phyloP scores from a whole-genome alignment of 2,113 vertebrate species.

The Percina caprodes region DNA sequence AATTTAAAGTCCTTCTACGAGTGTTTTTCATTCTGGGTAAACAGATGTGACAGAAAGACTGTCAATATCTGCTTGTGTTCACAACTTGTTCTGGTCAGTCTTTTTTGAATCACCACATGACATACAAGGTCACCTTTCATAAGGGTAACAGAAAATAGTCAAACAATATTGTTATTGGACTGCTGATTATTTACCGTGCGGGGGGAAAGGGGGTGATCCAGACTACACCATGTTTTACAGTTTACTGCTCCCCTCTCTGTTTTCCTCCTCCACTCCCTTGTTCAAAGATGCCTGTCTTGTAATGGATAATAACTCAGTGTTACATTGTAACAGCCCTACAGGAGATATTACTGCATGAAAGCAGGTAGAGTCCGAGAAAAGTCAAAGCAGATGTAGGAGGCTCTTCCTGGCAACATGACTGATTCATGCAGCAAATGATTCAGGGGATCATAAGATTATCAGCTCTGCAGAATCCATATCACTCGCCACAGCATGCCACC shows the following conservation, averaged over 20 bases:
- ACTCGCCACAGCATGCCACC: conserved; percentile 21
- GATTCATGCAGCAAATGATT: conserved; percentile 51
- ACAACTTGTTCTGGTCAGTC: conserved; percentile 51
- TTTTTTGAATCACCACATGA: conserved; percentile 28
- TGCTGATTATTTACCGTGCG: conserved; percentile 18
- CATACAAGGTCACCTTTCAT: not conserved
- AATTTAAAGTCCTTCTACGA: not conserved
- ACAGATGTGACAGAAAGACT: not conserved
- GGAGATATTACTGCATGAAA: conserved; percentile 10
- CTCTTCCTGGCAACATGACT: conserved; percentile 52
- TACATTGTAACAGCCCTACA: not conserved
- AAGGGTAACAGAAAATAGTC: not conserved
- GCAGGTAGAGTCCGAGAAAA: conserved; percentile 8
- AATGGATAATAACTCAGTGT: conserved; percentile 8
- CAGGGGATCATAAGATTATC: conserved; percentile 49
- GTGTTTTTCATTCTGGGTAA: conserved; percentile 12
- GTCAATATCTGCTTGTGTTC: conserved; percentile 66
- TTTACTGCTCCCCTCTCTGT: conserved; percentile 45
- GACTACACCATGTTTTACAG: conserved; percentile 67
- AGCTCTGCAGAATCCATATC: conserved; percentile 33
- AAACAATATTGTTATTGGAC: conserved; percentile 1
- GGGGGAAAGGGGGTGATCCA: conserved; percentile 25
- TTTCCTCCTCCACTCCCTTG: conserved; percentile 63
- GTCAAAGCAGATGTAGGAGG: conserved; percentile 46
- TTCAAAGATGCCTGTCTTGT: conserved; percentile 39